These are phyloP conservation scores for Apocheima hispidaria DNA, from an alignment of 2,888 invertebrate genomes.

Conservation along the genomic window DNA sequence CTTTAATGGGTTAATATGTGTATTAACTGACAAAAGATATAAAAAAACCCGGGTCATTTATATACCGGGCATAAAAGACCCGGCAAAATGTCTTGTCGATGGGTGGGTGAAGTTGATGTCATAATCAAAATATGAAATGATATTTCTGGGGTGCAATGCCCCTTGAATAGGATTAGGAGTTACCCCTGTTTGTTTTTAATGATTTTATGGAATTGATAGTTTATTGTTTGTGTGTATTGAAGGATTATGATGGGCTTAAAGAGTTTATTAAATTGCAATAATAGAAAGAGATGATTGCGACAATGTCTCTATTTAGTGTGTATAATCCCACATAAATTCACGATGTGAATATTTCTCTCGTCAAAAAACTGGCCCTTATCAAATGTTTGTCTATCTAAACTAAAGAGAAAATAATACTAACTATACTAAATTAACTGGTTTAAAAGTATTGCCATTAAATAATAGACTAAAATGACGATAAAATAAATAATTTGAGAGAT, in stretches of 20 bases:
- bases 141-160: slow-evolving; percentile 66
- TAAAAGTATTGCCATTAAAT: no score
- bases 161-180: slow-evolving; percentile 64
- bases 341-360: no score
- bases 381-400: no score
- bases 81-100: slow-evolving; percentile 28
- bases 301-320: no score
- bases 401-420: no score
- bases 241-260: slow-evolving; percentile 32
- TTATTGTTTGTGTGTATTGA: slow-evolving; percentile 47
- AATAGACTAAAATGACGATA: no score
- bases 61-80: slow-evolving; percentile 26
- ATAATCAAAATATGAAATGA: slow-evolving; percentile 85
- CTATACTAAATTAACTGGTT: no score
- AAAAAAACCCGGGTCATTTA: slow-evolving; percentile 62
- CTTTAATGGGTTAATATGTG: slow-evolving; percentile 84
- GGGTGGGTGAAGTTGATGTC: slow-evolving; percentile 81
- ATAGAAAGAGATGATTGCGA: no score
- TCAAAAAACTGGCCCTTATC: no score
- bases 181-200: slow-evolving; percentile 70
- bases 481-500: no score
- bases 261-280: slow-evolving; percentile 28
- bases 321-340: no score
- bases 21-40: slow-evolving; percentile 79
- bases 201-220: slow-evolving; percentile 69